Conservation (phyloP, 2,113 vertebrate genomes). For the Istiophorus platypterus region DNA sequence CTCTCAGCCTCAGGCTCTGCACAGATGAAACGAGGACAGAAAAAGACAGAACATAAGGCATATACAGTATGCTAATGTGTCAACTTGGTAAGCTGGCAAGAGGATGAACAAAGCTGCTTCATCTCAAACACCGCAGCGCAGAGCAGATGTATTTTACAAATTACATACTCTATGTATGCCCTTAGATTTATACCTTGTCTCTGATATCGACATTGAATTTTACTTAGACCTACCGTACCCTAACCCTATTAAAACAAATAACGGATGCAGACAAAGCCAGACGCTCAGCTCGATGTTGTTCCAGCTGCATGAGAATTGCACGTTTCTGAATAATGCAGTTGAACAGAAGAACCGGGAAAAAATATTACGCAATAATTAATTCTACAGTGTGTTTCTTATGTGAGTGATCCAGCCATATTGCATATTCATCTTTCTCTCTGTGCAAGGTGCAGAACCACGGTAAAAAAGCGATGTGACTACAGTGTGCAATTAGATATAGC, state of each 20-base stretch:
- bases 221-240: neutral
- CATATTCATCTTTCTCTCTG: slow-evolving; percentile 19
- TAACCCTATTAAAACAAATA: neutral
- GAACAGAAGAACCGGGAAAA: slow-evolving; percentile 14
- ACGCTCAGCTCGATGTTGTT: neutral
- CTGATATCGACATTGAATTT: slow-evolving; percentile 9
- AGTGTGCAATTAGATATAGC: slow-evolving; percentile 12
- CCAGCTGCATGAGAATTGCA: neutral
- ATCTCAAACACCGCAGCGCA: slow-evolving; percentile 28
- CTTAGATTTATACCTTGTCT: slow-evolving; percentile 20
- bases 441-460: slow-evolving; percentile 15
- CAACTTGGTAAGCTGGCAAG: slow-evolving; percentile 67
- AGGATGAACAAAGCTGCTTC: slow-evolving; percentile 67
- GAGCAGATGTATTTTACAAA: slow-evolving; percentile 47
- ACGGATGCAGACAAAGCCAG: neutral
- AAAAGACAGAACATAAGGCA: slow-evolving; percentile 66
- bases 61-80: slow-evolving; percentile 70
- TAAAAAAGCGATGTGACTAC: slow-evolving; percentile 7
- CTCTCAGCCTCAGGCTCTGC: slow-evolving; percentile 64
- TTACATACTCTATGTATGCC: slow-evolving; percentile 38
- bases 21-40: slow-evolving; percentile 70
- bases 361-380: slow-evolving; percentile 7
- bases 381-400: slow-evolving; percentile 1
- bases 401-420: slow-evolving; percentile 5
- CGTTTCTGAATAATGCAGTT: slow-evolving; percentile 37